Conservation (phyloP, 2,888 invertebrate species). For the Leptinotarsa juncta region DNA sequence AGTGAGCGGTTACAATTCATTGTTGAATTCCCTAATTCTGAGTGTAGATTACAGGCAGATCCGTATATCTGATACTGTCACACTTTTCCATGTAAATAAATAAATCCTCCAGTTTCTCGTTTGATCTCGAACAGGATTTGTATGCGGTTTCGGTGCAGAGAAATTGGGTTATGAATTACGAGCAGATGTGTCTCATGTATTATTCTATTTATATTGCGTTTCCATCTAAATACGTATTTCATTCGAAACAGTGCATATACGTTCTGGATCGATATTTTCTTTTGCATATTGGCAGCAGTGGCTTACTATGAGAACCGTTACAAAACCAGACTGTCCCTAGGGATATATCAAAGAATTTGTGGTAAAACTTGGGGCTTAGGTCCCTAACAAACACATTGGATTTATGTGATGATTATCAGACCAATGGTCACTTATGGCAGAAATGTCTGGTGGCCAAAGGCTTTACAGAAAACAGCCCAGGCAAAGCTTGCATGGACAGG, state of each 20-base stretch:
- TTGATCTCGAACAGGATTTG: conserved; percentile 37
- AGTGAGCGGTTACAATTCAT: not conserved
- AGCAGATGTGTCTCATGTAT: conserved; percentile 49
- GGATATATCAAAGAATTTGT: too few species aligned
- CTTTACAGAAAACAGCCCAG: too few species aligned
- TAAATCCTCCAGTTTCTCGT: conserved; percentile 10
- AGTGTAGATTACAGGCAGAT: not conserved
- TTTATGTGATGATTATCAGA: too few species aligned
- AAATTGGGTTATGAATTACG: conserved; percentile 54
- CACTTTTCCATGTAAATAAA: conserved; percentile 7
- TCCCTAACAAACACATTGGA: too few species aligned
- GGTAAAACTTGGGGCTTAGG: too few species aligned
- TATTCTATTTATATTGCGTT: conserved; percentile 52
- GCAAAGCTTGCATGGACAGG: too few species aligned
- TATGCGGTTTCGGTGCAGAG: conserved; percentile 42
- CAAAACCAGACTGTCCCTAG: too few species aligned
- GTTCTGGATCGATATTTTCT: conserved; percentile 46
- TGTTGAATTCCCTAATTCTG: not conserved
- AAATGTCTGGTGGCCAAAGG: too few species aligned
- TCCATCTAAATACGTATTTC: conserved; percentile 52
- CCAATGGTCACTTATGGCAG: too few species aligned
- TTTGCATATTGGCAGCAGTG: conserved; percentile 39
- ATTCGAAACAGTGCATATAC: conserved; percentile 44
- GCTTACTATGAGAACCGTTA: not conserved
- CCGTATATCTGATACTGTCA: not conserved